These are phyloP conservation scores for Stichopus chloronotus DNA, from an alignment of 35 echinoderm and acorn worm species.

Conservation along the genomic window DNA sequence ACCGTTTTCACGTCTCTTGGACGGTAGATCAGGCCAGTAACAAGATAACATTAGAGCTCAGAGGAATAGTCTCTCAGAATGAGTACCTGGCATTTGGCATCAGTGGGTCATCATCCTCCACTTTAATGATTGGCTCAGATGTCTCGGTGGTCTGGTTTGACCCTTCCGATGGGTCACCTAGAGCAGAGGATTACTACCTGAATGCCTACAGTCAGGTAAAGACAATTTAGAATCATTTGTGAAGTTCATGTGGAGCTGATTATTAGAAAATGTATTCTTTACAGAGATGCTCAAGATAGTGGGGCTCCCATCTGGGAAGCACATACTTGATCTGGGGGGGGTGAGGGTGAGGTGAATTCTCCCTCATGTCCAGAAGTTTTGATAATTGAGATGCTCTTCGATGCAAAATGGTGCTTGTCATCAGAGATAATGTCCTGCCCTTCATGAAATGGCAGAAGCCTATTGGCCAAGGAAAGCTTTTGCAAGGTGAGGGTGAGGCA, in stretches of 20 bases:
- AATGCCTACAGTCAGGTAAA: slow-evolving; percentile 68
- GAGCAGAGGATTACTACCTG: slow-evolving; percentile 64
- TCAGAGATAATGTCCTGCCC: too few species aligned
- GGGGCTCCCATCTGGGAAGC: too few species aligned
- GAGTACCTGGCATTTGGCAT: slow-evolving; percentile 86
- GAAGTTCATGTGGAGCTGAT: not conserved
- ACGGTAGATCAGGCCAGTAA: slow-evolving; percentile 57
- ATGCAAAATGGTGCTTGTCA: too few species aligned
- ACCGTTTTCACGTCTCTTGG: slow-evolving; percentile 85
- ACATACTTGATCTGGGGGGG: not conserved
- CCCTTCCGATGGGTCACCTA: not conserved
- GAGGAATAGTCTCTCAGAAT: slow-evolving; percentile 47
- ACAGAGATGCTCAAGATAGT: too few species aligned
- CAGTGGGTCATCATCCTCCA: slow-evolving; percentile 65
- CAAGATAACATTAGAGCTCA: slow-evolving; percentile 60
- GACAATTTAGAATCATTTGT: not conserved
- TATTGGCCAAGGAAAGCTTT: too few species aligned
- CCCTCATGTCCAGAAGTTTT: too few species aligned
- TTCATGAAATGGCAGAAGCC: too few species aligned
- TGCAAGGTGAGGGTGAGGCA: too few species aligned
- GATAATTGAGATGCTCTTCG: too few species aligned
- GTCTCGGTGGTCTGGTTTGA: slow-evolving; percentile 83
- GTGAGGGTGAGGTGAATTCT: not conserved
- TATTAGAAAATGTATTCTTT: too few species aligned
- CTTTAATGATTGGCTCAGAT: slow-evolving; percentile 71